Base-by-base conservation (phyloP, 30 jellyfish, hydroid and myxozoan genomes). In the Turritopsis rubra region DNA sequence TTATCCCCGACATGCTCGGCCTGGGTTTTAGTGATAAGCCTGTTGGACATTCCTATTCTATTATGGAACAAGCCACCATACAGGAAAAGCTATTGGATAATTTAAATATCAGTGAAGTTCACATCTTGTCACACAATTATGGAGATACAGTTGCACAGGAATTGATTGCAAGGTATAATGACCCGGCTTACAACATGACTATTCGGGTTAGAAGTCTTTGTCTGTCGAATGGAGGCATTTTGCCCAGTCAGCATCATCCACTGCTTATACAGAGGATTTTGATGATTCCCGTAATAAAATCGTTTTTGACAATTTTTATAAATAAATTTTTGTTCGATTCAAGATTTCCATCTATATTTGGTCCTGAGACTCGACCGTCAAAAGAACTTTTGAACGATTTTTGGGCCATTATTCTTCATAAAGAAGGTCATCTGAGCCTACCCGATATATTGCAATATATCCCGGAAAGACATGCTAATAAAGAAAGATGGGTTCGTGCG, bases 141-240 rank as follows among this genome's bases (percentile, higher is more conserved):
- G 97, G 97, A 1, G 97, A 86, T 82, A 86, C 97, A 21, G 97
- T 91, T 29, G 96, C 96, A 4, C 97, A 91, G 72, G 97, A 91
- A 74, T 75, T 91, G 85, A 53, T 94, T 16, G 88, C 97, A 20
- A 84, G 97, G 96, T 73, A 53, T 18, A 53, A 24, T 30, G 60
- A 29, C 29, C 29, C 52, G 65, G 54, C 65, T n/a, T 54, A 80
- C 24, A 87, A 85, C 1, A 76, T 68, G 1, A 85, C 85, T 20
- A 79, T 87, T 26, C 28, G 16, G 20, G 77, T 92, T 54, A 60
- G 84, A 52, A 92, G 98, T 84, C 29, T 92, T 13, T 92, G 98
- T 80, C 72, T 92, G 52, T 31, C 92, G 16, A 92, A 92, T 73
- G 98, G 98, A 65, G 98, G 97, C 83, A 90, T 90, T 0, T 60